A percentile compares a stretch with the other conserved stretches of the same genome.
Conservation (phyloP, 92 coral and sea anemone genomes). For the Zoanthus solanderi region DNA sequence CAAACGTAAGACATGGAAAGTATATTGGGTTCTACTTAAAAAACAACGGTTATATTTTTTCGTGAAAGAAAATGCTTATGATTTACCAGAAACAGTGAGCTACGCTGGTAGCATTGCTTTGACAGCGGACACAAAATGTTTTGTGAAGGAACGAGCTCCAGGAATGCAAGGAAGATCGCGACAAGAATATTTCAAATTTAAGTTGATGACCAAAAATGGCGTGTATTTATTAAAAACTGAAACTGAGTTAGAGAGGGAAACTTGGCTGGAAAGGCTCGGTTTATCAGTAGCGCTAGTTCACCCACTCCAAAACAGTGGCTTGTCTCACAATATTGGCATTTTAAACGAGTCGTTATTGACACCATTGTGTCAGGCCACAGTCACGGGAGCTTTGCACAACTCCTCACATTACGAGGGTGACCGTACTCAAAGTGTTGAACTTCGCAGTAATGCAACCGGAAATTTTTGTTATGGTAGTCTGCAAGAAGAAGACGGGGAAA, state of each 20-base stretch:
- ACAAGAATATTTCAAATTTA: constrained; percentile 68
- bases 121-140: constrained; percentile 65
- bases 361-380: neutral
- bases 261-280: constrained; percentile 56
- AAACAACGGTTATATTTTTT: constrained; percentile 63
- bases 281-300: constrained; percentile 7
- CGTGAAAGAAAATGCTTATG: constrained; percentile 53
- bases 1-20: constrained; percentile 81
- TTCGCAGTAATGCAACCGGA: neutral
- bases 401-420: neutral
- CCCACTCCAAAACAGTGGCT: neutral
- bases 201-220: constrained; percentile 73
- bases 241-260: constrained; percentile 61
- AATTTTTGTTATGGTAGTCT: constrained; percentile 1
- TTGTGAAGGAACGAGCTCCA: constrained; percentile 33
- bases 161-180: neutral
- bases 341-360: neutral
- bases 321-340: neutral
- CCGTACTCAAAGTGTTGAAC: neutral
- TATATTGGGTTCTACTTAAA: constrained; percentile 72
- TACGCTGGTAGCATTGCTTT: constrained; percentile 74
- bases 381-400: neutral
- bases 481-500: constrained; percentile 12
- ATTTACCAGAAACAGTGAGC: neutral
- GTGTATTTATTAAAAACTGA: constrained; percentile 78